phyloP scores from a whole-genome alignment of 2,888 invertebrate genomes.

The Lithophane leautieri region DNA sequence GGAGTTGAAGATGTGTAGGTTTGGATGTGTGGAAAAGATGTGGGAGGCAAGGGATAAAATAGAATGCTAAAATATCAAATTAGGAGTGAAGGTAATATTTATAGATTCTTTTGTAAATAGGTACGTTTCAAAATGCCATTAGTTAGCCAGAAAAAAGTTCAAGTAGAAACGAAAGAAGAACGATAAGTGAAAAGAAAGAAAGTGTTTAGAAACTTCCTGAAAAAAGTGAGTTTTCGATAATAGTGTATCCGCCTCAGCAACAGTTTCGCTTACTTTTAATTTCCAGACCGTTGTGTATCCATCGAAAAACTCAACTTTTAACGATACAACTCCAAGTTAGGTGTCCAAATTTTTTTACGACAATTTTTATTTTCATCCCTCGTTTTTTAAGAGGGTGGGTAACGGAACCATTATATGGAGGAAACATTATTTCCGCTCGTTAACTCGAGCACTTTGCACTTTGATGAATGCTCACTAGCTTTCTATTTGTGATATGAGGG shows the following conservation, averaged over 20 bases:
- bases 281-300: constrained; percentile 14
- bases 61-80: constrained; percentile 23
- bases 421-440: constrained; percentile 89
- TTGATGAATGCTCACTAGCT: constrained; percentile 87
- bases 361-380: constrained; percentile 78
- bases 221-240: not conserved
- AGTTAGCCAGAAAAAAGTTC: not conserved
- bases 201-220: not conserved
- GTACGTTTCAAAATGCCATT: not conserved
- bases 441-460: constrained; percentile 86
- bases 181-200: not conserved
- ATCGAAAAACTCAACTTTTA: constrained; percentile 59
- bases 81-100: not conserved
- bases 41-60: constrained; percentile 24
- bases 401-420: constrained; percentile 86
- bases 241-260: constrained; percentile 1
- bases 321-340: constrained; percentile 59
- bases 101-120: not conserved
- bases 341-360: constrained; percentile 79
- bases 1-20: constrained; percentile 38
- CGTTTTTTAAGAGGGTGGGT: constrained; percentile 73
- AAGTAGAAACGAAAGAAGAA: not conserved
- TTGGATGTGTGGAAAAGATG: constrained; percentile 32
- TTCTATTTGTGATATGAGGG: constrained; percentile 77
- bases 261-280: constrained; percentile 20